A percentile compares a stretch with the other conserved stretches of the same genome.
phyloP scores from a whole-genome alignment of 2,888 invertebrate genomes.

The Erebia ligea region DNA sequence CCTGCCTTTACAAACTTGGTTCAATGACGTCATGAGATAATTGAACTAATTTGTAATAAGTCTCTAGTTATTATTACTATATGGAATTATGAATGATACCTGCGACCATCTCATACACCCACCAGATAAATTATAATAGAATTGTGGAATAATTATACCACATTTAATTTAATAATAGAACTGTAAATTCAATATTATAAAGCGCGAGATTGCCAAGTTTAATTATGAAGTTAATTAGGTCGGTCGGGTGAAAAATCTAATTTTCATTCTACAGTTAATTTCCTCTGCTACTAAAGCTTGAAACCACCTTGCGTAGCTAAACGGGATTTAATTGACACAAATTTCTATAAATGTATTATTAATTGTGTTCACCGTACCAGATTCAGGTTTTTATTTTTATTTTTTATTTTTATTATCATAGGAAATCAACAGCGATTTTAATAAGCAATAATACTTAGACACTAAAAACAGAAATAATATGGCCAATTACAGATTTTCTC shows the following conservation, averaged over 20 bases:
- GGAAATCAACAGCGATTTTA: no score
- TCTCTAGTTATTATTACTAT: no score
- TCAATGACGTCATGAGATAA: no score
- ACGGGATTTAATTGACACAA: constrained; percentile 44
- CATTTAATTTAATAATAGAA: constrained; percentile 33
- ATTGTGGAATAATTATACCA: not conserved
- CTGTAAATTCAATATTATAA: constrained; percentile 62
- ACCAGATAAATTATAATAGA: constrained; percentile 11
- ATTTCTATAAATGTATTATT: constrained; percentile 46
- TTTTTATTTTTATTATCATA: not conserved
- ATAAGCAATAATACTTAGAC: no score
- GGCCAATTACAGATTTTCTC: no score
- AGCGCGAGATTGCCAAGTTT: constrained; percentile 70
- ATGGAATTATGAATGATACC: constrained; percentile 18
- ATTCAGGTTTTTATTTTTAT: not conserved
- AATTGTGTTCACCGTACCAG: constrained; percentile 12
- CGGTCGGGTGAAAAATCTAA: constrained; percentile 79
- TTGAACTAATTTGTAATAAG: no score
- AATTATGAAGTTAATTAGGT: constrained; percentile 79
- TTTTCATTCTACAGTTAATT: constrained; percentile 73
- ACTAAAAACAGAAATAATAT: no score
- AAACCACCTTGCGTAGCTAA: constrained; percentile 69
- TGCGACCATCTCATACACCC: not conserved
- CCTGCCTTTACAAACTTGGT: not conserved
- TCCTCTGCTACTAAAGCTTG: constrained; percentile 57